A percentile compares a stretch with the other conserved stretches of the same genome.
These are phyloP conservation scores for Tillus elongatus DNA, from an alignment of 2,888 invertebrate species.

Conservation along the genomic window DNA sequence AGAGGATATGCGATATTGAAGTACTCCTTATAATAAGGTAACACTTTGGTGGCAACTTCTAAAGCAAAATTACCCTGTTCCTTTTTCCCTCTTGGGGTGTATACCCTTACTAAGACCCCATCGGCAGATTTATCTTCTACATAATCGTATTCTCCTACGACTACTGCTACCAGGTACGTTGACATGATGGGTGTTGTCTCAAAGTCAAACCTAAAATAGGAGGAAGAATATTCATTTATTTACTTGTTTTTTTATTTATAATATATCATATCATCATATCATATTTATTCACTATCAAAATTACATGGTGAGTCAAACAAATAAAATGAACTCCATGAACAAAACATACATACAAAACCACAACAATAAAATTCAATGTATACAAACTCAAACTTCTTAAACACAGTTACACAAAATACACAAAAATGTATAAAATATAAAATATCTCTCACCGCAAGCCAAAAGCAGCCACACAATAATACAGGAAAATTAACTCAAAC, in stretches of 20 bases:
- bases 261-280: too few species aligned
- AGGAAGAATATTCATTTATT: too few species aligned
- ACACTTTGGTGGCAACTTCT: slow-evolving; percentile 81
- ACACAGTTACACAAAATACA: too few species aligned
- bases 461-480: too few species aligned
- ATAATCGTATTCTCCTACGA: slow-evolving; percentile 91
- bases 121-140: slow-evolving; percentile 77
- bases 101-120: slow-evolving; percentile 73
- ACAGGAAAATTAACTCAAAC: too few species aligned
- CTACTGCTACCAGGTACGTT: slow-evolving; percentile 88
- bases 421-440: slow-evolving; percentile 4
- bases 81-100: slow-evolving; percentile 82
- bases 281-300: too few species aligned
- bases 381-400: too few species aligned
- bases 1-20: slow-evolving; percentile 91
- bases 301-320: too few species aligned
- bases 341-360: slow-evolving; percentile 17
- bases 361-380: too few species aligned
- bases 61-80: slow-evolving; percentile 88
- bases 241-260: too few species aligned
- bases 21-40: slow-evolving; percentile 91
- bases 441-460: too few species aligned
- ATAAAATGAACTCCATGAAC: too few species aligned
- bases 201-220: slow-evolving; percentile 53
- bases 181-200: slow-evolving; percentile 88